phyloP scores from a whole-genome alignment of 2,113 vertebrate species.

The Phalacrocorax aristotelis region DNA sequence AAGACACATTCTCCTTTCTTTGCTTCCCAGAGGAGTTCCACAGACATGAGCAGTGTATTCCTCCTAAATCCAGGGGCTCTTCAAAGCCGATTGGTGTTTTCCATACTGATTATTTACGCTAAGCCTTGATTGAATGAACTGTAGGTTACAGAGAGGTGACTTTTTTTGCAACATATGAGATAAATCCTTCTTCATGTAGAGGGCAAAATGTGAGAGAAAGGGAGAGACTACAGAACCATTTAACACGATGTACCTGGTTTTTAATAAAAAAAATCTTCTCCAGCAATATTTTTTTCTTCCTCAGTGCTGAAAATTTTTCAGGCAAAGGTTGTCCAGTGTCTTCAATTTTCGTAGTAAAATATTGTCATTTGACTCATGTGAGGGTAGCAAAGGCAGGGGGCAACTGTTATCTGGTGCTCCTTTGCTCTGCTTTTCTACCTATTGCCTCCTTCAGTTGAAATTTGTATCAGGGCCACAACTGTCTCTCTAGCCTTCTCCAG shows the following conservation, averaged over 20 bases:
- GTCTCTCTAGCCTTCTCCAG: not conserved
- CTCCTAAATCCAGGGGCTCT: conserved; percentile 24
- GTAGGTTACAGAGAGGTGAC: conserved; percentile 39
- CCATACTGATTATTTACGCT: conserved; percentile 48
- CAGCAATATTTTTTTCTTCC: not conserved
- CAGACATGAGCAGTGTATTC: not conserved
- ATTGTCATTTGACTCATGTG: not conserved
- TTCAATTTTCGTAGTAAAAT: not conserved
- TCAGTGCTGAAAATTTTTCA: not conserved
- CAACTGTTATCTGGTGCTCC: not conserved
- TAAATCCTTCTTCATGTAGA: not conserved
- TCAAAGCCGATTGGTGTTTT: conserved; percentile 1
- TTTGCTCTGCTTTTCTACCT: not conserved
- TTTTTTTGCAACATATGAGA: conserved; percentile 40
- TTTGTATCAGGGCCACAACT: not conserved
- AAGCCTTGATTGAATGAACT: conserved; percentile 46
- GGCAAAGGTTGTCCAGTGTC: not conserved
- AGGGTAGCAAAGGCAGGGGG: not conserved
- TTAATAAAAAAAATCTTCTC: not conserved
- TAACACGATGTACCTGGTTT: not conserved
- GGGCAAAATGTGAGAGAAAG: not conserved
- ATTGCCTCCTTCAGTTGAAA: not conserved
- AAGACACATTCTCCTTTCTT: conserved; percentile 6
- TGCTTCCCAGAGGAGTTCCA: not conserved
- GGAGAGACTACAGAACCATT: not conserved